Evolutionary conservation across 2,888 invertebrate genomes (phyloP).

Genomic region (Meandrusa payeni): DNA sequence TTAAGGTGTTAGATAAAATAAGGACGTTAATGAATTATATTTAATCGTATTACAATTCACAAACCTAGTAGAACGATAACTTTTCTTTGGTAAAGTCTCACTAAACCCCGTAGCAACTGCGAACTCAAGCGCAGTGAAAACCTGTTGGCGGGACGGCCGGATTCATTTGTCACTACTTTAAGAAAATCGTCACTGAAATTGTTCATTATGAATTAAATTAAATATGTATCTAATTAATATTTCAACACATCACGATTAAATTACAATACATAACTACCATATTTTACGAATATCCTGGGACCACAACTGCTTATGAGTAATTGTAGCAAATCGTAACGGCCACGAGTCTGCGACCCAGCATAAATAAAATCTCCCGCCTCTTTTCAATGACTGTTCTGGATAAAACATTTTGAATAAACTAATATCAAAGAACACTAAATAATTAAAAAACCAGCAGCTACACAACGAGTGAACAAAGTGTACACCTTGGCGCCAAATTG

Average conservation of each 20-base stretch:
- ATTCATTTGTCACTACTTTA: constrained; percentile 60
- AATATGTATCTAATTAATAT: too few relatives aligned
- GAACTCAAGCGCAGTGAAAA: constrained; percentile 69
- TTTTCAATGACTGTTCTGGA: constrained; percentile 56
- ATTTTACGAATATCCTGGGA: constrained; percentile 62
- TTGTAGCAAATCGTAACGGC: constrained; percentile 62
- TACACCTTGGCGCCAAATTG: constrained; percentile 16
- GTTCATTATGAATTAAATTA: too few relatives aligned
- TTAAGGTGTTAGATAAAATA: too few relatives aligned
- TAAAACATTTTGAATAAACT: constrained; percentile 57
- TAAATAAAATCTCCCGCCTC: constrained; percentile 67
- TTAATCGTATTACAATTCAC: constrained; percentile 24
- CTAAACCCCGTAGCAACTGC: constrained; percentile 62
- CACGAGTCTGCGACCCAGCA: constrained; percentile 74
- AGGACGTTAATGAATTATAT: too few relatives aligned
- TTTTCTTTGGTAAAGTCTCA: constrained; percentile 61
- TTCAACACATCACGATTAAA: too few relatives aligned
- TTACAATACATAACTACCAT: too few relatives aligned
- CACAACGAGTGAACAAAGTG: too few relatives aligned
- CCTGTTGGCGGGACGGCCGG: constrained; percentile 56
- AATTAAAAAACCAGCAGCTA: neutral
- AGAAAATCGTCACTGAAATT: constrained; percentile 60
- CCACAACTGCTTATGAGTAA: constrained; percentile 61
- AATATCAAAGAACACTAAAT: neutral
- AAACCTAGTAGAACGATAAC: constrained; percentile 53